These are phyloP conservation scores for Nestor notabilis DNA, from an alignment of 2,113 vertebrate genomes.

Conservation along the genomic window DNA sequence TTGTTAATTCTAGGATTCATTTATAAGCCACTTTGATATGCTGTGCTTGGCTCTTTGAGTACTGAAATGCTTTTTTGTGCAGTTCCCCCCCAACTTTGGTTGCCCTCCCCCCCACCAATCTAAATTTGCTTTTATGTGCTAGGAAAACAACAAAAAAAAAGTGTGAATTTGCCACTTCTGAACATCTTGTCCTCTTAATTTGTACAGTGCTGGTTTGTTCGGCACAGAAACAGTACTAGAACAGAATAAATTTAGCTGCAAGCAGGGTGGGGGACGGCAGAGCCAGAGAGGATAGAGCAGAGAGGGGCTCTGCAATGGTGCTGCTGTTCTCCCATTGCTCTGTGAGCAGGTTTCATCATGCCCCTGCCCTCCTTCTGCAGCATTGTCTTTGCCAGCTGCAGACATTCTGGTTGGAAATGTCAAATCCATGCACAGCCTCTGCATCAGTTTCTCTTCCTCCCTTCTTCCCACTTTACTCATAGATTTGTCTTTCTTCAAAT, in stretches of 20 bases:
- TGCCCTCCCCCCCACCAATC: background rate
- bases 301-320: background rate
- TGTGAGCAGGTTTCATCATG: background rate
- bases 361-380: background rate
- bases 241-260: conserved; percentile 43
- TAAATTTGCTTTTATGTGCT: conserved; percentile 54
- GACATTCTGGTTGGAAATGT: background rate
- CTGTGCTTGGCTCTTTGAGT: background rate
- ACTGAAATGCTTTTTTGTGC: background rate
- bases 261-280: background rate
- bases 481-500: background rate
- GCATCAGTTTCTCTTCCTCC: background rate
- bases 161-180: conserved; percentile 61
- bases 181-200: conserved; percentile 67
- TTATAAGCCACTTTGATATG: background rate
- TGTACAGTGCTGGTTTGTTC: conserved; percentile 22
- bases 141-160: conserved; percentile 26
- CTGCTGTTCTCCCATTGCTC: background rate
- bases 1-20: background rate
- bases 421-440: background rate
- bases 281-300: background rate
- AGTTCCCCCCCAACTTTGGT: background rate
- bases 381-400: background rate
- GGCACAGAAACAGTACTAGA: conserved; percentile 1
- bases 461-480: background rate